phyloP scores from a whole-genome alignment of 2,113 vertebrate species.

The Odontesthes bonariensis region DNA sequence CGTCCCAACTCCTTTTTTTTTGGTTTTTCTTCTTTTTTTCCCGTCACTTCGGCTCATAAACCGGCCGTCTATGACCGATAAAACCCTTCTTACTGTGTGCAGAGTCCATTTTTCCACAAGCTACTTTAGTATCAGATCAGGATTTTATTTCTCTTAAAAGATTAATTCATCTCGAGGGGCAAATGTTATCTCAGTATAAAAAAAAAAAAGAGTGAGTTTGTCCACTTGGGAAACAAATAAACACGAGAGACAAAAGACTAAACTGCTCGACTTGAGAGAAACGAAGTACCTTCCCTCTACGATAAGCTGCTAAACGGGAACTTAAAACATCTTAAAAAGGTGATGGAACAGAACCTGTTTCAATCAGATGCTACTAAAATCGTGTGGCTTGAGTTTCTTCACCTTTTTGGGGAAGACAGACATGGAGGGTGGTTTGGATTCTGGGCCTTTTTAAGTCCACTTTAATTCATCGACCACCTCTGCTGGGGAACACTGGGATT shows the following conservation, averaged over 20 bases:
- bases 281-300: constrained; percentile 64
- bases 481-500: constrained; percentile 23
- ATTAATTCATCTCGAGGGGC: constrained; percentile 55
- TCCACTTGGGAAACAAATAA: constrained; percentile 70
- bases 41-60: too few species aligned
- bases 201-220: constrained; percentile 29
- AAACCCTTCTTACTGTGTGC: constrained; percentile 2
- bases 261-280: constrained; percentile 53
- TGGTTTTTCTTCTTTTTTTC: too few species aligned
- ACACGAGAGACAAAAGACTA: constrained; percentile 52
- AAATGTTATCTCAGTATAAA: constrained; percentile 46
- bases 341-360: constrained; percentile 32
- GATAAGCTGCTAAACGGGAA: constrained; percentile 64
- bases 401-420: constrained; percentile 61
- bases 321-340: constrained; percentile 24
- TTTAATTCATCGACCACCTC: constrained; percentile 36
- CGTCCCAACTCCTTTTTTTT: constrained; percentile 2
- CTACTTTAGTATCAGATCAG: constrained; percentile 26
- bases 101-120: constrained; percentile 5
- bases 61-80: too few species aligned
- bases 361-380: constrained; percentile 74
- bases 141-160: constrained; percentile 32
- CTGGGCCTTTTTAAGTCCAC: constrained; percentile 64
- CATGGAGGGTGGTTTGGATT: constrained; percentile 52
- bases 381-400: constrained; percentile 61